phyloP scores from a whole-genome alignment of 2,888 invertebrate genomes.

The Mycogona germanica region DNA sequence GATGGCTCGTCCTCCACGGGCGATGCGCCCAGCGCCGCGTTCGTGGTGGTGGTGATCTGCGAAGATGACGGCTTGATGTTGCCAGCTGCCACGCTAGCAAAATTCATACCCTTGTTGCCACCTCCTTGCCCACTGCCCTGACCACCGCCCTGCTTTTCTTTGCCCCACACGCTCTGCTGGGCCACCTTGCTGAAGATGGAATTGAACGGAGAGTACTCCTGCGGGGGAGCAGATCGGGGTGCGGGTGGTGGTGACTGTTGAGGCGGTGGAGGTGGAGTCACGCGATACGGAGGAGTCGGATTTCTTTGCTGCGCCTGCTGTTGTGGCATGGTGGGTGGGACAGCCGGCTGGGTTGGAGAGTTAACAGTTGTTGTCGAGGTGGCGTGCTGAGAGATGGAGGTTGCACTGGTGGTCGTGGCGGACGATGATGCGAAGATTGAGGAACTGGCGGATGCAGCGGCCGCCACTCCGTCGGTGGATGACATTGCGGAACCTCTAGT shows the following conservation, averaged over 20 bases:
- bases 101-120: slow-evolving; percentile 45
- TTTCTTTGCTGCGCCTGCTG: slow-evolving; percentile 17
- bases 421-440: too few relatives aligned
- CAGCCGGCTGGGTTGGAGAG: slow-evolving; percentile 16
- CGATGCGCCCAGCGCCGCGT: slow-evolving; percentile 6
- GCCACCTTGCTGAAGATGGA: slow-evolving; percentile 54
- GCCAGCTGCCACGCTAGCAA: slow-evolving; percentile 53
- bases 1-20: not conserved
- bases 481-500: slow-evolving; percentile 12
- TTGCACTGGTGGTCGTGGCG: too few relatives aligned
- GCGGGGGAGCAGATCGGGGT: slow-evolving; percentile 36
- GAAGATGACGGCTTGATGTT: slow-evolving; percentile 37
- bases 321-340: slow-evolving; percentile 13
- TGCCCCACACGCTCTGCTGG: slow-evolving; percentile 49
- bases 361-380: slow-evolving; percentile 16
- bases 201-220: slow-evolving; percentile 80
- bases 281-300: not conserved
- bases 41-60: slow-evolving; percentile 20
- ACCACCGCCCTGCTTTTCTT: slow-evolving; percentile 38
- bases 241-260: slow-evolving; percentile 13
- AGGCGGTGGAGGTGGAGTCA: slow-evolving; percentile 4
- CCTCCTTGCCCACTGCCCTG: too few relatives aligned
- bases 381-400: slow-evolving; percentile 17
- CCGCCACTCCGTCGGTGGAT: not conserved
- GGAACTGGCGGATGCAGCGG: too few relatives aligned